A percentile compares a stretch with the other conserved stretches of the same genome.
Conservation (phyloP, 2,888 invertebrate species). For the Ctena decussata region DNA sequence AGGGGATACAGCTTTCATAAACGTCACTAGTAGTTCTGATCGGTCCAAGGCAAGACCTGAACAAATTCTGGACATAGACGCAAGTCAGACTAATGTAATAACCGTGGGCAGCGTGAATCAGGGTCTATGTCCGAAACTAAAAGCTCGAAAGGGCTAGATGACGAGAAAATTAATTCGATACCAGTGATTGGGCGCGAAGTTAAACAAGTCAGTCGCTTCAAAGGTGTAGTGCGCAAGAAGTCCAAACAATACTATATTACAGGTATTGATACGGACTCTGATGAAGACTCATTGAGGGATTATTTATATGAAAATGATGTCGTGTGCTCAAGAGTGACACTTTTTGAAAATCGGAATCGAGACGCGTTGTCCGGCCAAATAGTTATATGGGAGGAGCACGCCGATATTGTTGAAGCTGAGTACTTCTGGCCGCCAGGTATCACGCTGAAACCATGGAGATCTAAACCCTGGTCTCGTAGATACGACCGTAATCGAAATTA, state of each 20-base stretch:
- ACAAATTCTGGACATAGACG: no score
- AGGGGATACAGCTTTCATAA: no score
- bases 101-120: neutral
- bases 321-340: neutral
- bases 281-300: neutral
- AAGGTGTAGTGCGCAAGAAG: neutral
- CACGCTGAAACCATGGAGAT: neutral
- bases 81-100: neutral
- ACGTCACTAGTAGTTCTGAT: no score
- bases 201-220: neutral
- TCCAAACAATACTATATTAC: neutral
- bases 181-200: neutral
- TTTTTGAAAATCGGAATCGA: neutral
- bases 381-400: no score
- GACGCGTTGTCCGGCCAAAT: no score
- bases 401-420: no score
- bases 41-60: neutral
- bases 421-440: no score
- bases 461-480: neutral
- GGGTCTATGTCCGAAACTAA: neutral
- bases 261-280: neutral
- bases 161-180: neutral
- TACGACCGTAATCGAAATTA: no score
- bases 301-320: neutral
- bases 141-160: neutral